phyloP scores from a whole-genome alignment of 2,113 vertebrate genomes.

The Maccullochella peelii region DNA sequence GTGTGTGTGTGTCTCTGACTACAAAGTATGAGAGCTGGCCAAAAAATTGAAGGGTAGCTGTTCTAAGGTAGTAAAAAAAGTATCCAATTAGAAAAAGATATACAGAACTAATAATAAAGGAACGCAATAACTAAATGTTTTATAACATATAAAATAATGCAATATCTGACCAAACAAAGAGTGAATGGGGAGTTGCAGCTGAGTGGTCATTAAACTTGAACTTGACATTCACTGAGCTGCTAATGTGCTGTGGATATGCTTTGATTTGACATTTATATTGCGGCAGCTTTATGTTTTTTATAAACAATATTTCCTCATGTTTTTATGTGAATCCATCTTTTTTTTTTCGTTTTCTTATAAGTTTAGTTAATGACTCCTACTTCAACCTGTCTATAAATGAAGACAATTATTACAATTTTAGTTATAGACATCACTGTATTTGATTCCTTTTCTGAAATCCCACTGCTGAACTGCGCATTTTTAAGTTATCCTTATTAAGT shows the following conservation, averaged over 20 bases:
- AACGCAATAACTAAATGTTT: conserved; percentile 17
- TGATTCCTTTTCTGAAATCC: not conserved
- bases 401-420: conserved; percentile 23
- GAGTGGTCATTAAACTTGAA: conserved; percentile 38
- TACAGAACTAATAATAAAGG: not conserved
- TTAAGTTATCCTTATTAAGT: not conserved
- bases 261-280: conserved; percentile 54
- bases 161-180: conserved; percentile 32
- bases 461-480: not conserved
- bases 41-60: not conserved
- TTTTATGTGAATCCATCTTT: conserved; percentile 1
- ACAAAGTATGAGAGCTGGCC: not conserved
- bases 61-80: not conserved
- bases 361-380: conserved; percentile 14
- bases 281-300: not conserved
- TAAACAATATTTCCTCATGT: conserved; percentile 14
- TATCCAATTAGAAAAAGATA: conserved; percentile 9
- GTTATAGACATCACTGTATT: conserved; percentile 1
- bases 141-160: conserved; percentile 26
- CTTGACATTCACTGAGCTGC: conserved; percentile 52
- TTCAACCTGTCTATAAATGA: conserved; percentile 5
- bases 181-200: not conserved
- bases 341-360: conserved; percentile 11
- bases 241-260: conserved; percentile 25
- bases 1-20: not conserved